A percentile compares a stretch with the other conserved stretches of the same genome.
phyloP scores from a whole-genome alignment of 2,888 invertebrate genomes.

The Strigamia maritima region DNA sequence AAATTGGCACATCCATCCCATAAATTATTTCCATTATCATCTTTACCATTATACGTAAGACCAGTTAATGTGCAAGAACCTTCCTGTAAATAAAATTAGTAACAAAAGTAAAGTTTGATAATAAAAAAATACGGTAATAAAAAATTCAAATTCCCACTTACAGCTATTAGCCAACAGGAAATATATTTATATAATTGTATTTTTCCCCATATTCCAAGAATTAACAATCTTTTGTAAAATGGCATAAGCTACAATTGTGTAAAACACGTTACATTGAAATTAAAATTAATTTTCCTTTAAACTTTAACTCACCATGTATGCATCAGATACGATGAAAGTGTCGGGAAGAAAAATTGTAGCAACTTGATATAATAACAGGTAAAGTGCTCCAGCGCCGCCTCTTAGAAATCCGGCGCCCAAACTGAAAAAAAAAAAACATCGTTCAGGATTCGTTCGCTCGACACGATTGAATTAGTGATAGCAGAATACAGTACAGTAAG shows the following conservation, averaged over 20 bases:
- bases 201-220: slow-evolving; percentile 80
- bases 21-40: slow-evolving; percentile 59
- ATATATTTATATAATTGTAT: slow-evolving; percentile 86
- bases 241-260: slow-evolving; percentile 46
- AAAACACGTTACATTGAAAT: background rate
- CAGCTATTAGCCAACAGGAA: slow-evolving; percentile 83
- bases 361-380: slow-evolving; percentile 70
- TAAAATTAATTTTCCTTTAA: slow-evolving; percentile 22
- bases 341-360: slow-evolving; percentile 69
- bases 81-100: slow-evolving; percentile 55
- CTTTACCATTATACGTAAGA: slow-evolving; percentile 65
- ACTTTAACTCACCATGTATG: background rate
- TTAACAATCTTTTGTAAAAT: slow-evolving; percentile 57
- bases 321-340: slow-evolving; percentile 63
- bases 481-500: background rate
- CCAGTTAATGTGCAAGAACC: slow-evolving; percentile 66
- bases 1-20: slow-evolving; percentile 94
- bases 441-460: no score
- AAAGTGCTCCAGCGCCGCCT: slow-evolving; percentile 66
- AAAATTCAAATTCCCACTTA: slow-evolving; percentile 49
- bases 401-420: slow-evolving; percentile 61
- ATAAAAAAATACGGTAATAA: background rate
- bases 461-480: background rate
- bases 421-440: slow-evolving; percentile 47
- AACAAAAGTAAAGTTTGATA: slow-evolving; percentile 6